Evolutionary conservation across 1,140 invertebrate genomes (phyloP), one percentile per base, ranked within the genome.

Genomic region (Papilio machaon): DNA sequence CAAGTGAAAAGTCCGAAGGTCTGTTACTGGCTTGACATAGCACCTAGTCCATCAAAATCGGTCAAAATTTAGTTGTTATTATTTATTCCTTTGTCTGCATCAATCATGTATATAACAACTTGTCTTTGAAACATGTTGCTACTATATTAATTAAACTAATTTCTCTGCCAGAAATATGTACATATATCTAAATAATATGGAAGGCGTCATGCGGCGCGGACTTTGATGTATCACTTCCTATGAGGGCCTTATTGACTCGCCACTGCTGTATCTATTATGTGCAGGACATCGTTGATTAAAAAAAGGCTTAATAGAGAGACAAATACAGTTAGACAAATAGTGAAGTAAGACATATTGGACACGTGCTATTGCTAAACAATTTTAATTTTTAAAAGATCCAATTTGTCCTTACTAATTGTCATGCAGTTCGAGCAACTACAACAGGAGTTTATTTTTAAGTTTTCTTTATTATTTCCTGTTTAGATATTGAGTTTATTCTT

Each of bases 201-300:
- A 13, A 30, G 74, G 47, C 47, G 46, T 52, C 74, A 52, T n/a
- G 19, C 74, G 19, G 74, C n/a, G 43, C 17, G 5, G 74, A 76
- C 74, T 11, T 76, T 76, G 74, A 76, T 76, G 46, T 76, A 76
- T 76, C 19, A 8, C n/a, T 15, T 52, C 10, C 47, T 13, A n/a
- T 76, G 47, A 47, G 17, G 43, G 17, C 13, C 64, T 35, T 70
- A 70, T 70, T 35, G 64, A 70, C 23, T 70, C 13, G 23, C 19
- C 10, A 64, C 60, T 23, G 23, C 23, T 52, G 49, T 19, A 60
- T 64, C 23, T 23, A 30, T 64, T 64, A 64, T 64, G 23, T 30
- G 9, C 19, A 64, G 60, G 19, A 64, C 13, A 35, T 35, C 23
- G 11, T 70, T 70, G 64, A 38, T 70, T 70, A 70, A 70, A 70